Evolutionary conservation across 2,113 vertebrate species (phyloP).

Genomic region (Euleptes europaea): DNA sequence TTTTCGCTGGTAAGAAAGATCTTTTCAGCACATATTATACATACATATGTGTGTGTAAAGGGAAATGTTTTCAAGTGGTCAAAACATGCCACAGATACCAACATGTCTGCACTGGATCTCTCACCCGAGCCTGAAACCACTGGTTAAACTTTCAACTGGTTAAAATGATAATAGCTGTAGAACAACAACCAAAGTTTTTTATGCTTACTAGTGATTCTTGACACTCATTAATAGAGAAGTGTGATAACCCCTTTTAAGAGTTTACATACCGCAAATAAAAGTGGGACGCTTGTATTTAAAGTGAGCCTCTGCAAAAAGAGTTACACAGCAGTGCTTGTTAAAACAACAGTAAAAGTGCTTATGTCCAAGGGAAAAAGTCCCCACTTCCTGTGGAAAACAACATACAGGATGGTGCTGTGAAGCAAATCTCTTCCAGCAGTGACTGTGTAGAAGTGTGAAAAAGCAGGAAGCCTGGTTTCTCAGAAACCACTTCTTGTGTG

Average conservation of each 20-base stretch:
- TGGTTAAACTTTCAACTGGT: no score
- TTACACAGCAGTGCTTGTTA: constrained; percentile 14
- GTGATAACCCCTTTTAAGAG: constrained; percentile 1
- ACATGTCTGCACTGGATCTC: not conserved
- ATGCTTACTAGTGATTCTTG: constrained; percentile 33
- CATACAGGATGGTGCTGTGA: not conserved
- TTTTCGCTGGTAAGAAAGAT: not conserved
- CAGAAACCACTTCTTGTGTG: not conserved
- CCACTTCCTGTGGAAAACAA: constrained; percentile 22
- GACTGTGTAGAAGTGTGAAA: not conserved
- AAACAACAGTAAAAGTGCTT: not conserved
- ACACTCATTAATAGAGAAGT: not conserved
- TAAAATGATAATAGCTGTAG: constrained; percentile 43
- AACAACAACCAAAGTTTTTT: constrained; percentile 38
- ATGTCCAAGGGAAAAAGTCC: not conserved
- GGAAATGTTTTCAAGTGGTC: constrained; percentile 2
- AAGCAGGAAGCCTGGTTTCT: not conserved
- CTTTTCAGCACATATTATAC: not conserved
- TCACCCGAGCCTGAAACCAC: constrained; percentile 2
- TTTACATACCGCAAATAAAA: constrained; percentile 6
- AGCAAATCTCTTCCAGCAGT: constrained; percentile 3
- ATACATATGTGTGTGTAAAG: not conserved
- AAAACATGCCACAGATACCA: constrained; percentile 13
- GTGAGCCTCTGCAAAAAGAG: constrained; percentile 2
- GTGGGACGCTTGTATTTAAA: constrained; percentile 13